Evolutionary conservation across 2,888 invertebrate genomes (phyloP).

Genomic region (Ichneumon xanthorius): DNA sequence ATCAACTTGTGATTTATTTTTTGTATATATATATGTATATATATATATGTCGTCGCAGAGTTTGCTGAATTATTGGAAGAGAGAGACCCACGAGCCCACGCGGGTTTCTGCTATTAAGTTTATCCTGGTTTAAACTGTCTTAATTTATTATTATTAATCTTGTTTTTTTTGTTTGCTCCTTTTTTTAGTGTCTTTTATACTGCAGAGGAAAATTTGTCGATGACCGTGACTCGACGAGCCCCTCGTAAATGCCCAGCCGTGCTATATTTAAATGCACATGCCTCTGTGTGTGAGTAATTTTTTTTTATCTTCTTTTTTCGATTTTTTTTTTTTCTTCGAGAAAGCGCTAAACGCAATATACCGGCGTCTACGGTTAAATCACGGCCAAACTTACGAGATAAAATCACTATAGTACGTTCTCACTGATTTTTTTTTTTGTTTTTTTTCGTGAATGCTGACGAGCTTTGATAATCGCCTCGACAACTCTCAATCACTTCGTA

Average conservation of each 20-base stretch:
- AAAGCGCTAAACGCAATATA: slow-evolving; percentile 60
- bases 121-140: slow-evolving; percentile 37
- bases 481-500: not conserved
- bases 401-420: slow-evolving; percentile 58
- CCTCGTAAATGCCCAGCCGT: not conserved
- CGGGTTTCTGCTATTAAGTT: slow-evolving; percentile 35
- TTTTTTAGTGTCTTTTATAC: slow-evolving; percentile 2
- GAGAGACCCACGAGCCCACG: slow-evolving; percentile 46
- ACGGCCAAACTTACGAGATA: slow-evolving; percentile 64
- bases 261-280: slow-evolving; percentile 2
- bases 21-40: slow-evolving; percentile 2
- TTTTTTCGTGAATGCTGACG: not conserved
- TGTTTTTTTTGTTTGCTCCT: not conserved
- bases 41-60: slow-evolving; percentile 5
- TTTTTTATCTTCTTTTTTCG: not conserved
- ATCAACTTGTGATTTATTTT: slow-evolving; percentile 25
- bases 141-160: not conserved
- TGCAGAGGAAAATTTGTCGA: slow-evolving; percentile 37
- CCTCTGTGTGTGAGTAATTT: not conserved
- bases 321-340: slow-evolving; percentile 14
- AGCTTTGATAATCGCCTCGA: not conserved
- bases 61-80: slow-evolving; percentile 46
- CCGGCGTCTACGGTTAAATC: slow-evolving; percentile 60
- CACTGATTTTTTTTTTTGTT: not conserved
- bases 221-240: slow-evolving; percentile 8